phyloP scores from a whole-genome alignment of 2,888 invertebrate species.

The Zelleria hepariella region DNA sequence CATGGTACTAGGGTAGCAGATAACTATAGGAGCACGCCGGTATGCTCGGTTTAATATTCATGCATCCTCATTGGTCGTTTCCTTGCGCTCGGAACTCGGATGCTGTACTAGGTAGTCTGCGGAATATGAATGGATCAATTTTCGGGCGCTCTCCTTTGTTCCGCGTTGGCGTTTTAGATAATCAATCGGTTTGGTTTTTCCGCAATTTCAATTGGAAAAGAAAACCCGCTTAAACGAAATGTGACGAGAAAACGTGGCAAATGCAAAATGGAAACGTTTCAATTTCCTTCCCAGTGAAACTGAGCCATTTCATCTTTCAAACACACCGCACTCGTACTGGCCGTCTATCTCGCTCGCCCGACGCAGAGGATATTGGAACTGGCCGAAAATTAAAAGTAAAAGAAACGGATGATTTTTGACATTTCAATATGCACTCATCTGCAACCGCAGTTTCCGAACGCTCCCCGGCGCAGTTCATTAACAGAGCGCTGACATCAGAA shows the following conservation, averaged over 20 bases:
- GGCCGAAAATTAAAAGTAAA: conserved; percentile 65
- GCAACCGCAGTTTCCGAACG: conserved; percentile 19
- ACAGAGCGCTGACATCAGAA: conserved; percentile 19
- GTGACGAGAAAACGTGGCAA: conserved; percentile 17
- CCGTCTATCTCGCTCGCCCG: conserved; percentile 49
- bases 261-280: conserved; percentile 52
- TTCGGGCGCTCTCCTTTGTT: conserved; percentile 24
- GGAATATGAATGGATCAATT: conserved; percentile 68
- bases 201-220: neutral
- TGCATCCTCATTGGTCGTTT: conserved; percentile 61
- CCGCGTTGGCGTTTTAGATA: conserved; percentile 20
- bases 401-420: conserved; percentile 63
- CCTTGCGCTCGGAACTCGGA: conserved; percentile 33
- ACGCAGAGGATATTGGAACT: conserved; percentile 62
- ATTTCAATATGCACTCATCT: conserved; percentile 69
- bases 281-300: conserved; percentile 55
- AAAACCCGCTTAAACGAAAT: neutral
- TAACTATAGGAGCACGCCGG: conserved; percentile 30
- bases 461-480: conserved; percentile 37
- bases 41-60: conserved; percentile 54
- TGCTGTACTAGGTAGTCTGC: conserved; percentile 33
- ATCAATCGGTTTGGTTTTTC: neutral
- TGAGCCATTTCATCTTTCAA: conserved; percentile 56
- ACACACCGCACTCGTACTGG: conserved; percentile 32
- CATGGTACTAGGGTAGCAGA: conserved; percentile 27